phyloP scores from a whole-genome alignment of 2,113 vertebrate genomes.

The Nestor notabilis region DNA sequence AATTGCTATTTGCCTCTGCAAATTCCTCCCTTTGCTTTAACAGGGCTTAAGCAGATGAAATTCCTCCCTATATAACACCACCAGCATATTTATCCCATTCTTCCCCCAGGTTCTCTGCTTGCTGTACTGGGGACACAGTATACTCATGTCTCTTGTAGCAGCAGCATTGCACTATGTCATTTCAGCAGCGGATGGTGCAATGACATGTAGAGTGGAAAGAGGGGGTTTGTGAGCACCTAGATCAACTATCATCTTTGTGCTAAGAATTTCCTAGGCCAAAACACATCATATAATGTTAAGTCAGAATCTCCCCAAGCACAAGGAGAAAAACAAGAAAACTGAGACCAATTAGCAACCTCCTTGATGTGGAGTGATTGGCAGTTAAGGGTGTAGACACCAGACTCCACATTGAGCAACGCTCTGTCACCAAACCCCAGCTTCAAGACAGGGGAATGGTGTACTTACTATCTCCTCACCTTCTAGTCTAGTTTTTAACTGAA shows the following conservation, averaged over 20 bases:
- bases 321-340: neutral
- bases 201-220: neutral
- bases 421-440: neutral
- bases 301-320: neutral
- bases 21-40: neutral
- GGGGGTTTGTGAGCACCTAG: neutral
- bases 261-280: neutral
- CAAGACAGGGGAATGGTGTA: neutral
- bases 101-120: neutral
- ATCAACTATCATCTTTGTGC: neutral
- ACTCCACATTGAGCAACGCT: no score
- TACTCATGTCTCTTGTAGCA: accelerated
- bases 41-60: neutral
- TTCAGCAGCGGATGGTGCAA: neutral
- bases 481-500: neutral
- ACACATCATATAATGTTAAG: neutral
- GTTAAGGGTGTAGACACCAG: neutral
- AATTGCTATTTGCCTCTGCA: neutral
- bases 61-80: neutral
- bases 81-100: neutral
- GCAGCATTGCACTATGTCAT: neutral
- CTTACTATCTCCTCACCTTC: neutral
- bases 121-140: accelerated
- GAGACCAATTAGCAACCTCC: neutral
- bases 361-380: neutral